Evolutionary conservation across 2,888 invertebrate genomes (phyloP), one percentile per base, ranked within the genome.

Genomic region (Melieria omissa): DNA sequence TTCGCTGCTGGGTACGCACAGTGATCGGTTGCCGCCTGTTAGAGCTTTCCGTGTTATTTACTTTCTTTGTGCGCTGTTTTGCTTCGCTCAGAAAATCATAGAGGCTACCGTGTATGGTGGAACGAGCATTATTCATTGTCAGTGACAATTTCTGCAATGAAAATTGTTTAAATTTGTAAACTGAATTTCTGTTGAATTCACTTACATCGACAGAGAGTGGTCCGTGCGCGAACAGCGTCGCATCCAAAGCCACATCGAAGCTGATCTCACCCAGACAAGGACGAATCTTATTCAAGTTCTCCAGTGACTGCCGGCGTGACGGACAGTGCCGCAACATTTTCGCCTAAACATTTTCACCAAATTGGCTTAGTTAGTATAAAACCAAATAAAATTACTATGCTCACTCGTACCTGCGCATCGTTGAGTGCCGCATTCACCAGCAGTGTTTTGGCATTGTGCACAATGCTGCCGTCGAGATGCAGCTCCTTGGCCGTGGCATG

Each of bases 151-250:
- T 87, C 87, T 87, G 72, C 3, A 78, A 77, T 0, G 42, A 29
- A 29, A 29, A 29, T 29, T 3, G 29, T 29, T 29, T 29, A 29
- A 29, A 29, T 29, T 29, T 29, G 3, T 29, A 2, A 2, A 29
- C 29, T 29, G 29, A 29, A 29, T 29, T 29, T 29, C 29, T 29
- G 29, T 29, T 29, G 29, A 29, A 3, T 5, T 49, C n/a, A 76
- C 80, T 82, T 86, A 93, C 94, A 89, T 95, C 94, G 57, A 95
- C 92, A 77, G 93, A 93, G n/a, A 95, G 87, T n/a, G 94, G 93
- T 4, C 93, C 94, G 80, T 93, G 93, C 6, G 94, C 94, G 77
- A 93, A 91, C 9, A 95, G 88, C 1, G 93, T 93, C 0, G 93
- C 93, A 85, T 95, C 95, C 73, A 94, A 86, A 0, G 92, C 89